Conservation (phyloP, 2,888 invertebrate species). For the Agrochola lychnidis region DNA sequence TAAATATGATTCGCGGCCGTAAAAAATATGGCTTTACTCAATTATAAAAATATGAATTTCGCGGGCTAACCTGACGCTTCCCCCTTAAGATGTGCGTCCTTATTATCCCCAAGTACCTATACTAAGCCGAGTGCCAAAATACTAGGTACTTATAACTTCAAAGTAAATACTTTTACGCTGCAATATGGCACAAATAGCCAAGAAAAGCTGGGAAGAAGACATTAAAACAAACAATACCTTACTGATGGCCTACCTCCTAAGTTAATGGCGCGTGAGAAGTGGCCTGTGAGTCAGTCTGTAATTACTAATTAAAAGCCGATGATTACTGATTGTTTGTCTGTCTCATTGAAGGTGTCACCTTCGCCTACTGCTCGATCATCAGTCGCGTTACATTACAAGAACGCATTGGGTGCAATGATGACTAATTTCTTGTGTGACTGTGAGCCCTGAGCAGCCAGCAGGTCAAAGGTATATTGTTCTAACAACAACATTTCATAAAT, state of each 20-base stretch:
- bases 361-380: constrained; percentile 9
- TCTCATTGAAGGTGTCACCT: constrained; percentile 41
- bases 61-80: too few species aligned
- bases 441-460: neutral
- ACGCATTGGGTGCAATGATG: constrained; percentile 1
- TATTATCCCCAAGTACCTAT: too few species aligned
- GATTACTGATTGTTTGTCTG: constrained; percentile 36
- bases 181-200: neutral
- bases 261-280: constrained; percentile 17
- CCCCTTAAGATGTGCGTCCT: too few species aligned
- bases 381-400: constrained; percentile 15
- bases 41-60: too few species aligned
- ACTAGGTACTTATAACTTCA: too few species aligned
- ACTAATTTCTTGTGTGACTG: constrained; percentile 21
- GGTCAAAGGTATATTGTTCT: neutral
- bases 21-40: too few species aligned
- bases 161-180: too few species aligned
- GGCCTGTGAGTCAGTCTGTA: constrained; percentile 38
- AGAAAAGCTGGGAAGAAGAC: neutral
- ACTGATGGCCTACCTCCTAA: constrained; percentile 4
- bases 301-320: constrained; percentile 5
- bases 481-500: neutral
- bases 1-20: too few species aligned
- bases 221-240: constrained; percentile 20
- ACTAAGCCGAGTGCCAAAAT: too few species aligned